Conservation (phyloP, 2,113 vertebrate species). For the Cebus imitator region DNA sequence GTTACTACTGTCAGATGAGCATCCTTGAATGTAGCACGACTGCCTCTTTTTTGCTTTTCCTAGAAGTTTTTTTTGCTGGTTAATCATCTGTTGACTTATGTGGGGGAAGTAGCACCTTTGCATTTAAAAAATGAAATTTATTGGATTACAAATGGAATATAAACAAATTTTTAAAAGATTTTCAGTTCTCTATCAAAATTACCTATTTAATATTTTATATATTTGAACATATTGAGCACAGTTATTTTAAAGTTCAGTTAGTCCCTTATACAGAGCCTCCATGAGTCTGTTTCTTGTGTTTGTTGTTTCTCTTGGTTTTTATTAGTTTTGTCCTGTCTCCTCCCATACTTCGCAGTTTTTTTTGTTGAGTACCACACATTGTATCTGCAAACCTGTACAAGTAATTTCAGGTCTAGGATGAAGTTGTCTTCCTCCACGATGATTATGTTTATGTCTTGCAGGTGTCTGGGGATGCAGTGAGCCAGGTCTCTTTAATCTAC, state of each 20-base stretch:
- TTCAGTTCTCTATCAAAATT: neutral
- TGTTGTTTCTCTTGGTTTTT: neutral
- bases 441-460: neutral
- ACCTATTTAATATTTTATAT: neutral
- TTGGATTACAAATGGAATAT: slow-evolving; percentile 5
- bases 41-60: neutral
- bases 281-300: neutral
- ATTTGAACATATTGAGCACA: neutral
- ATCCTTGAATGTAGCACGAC: neutral
- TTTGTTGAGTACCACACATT: neutral
- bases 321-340: neutral
- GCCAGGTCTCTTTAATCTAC: neutral
- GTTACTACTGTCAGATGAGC: neutral
- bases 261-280: neutral
- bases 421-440: neutral
- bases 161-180: neutral
- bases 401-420: neutral
- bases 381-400: neutral
- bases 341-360: neutral
- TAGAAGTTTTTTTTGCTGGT: neutral
- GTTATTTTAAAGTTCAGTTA: neutral
- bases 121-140: neutral
- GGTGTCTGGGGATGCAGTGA: neutral
- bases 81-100: neutral
- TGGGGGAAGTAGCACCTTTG: neutral